Conservation (phyloP, 2,113 vertebrate species). For the Dunckerocampus dactyliophorus region DNA sequence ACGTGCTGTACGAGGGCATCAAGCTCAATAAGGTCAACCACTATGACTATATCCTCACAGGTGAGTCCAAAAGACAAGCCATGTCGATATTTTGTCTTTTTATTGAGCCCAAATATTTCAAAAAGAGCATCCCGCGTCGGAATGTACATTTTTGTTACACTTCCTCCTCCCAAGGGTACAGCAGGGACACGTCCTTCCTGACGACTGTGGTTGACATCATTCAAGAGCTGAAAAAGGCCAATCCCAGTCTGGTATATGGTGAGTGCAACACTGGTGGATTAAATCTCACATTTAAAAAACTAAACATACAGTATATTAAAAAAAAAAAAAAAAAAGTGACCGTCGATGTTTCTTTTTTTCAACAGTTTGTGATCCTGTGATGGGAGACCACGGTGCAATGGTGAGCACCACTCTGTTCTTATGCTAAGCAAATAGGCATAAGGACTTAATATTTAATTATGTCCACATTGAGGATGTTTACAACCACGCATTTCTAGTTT, state of each 20-base stretch:
- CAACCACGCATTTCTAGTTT: background rate
- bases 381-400: conserved; percentile 96
- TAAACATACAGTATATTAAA: no score
- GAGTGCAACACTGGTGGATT: conserved; percentile 38
- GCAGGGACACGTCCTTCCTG: conserved; percentile 89
- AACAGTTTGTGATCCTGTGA: conserved; percentile 90
- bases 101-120: background rate
- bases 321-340: no score
- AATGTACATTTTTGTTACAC: background rate
- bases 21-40: conserved; percentile 85
- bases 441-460: background rate
- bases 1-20: conserved; percentile 89
- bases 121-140: no score
- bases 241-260: conserved; percentile 87
- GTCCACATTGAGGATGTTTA: background rate
- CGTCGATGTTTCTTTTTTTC: background rate
- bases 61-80: conserved; percentile 56
- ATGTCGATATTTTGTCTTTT: background rate
- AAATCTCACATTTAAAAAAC: background rate
- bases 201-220: conserved; percentile 90
- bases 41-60: conserved; percentile 96
- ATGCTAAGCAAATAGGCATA: background rate
- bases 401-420: conserved; percentile 62
- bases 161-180: conserved; percentile 77
- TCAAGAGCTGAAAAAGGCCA: conserved; percentile 84